Base-by-base conservation (phyloP, 1,140 invertebrate genomes). In the Bombus pascuorum region DNA sequence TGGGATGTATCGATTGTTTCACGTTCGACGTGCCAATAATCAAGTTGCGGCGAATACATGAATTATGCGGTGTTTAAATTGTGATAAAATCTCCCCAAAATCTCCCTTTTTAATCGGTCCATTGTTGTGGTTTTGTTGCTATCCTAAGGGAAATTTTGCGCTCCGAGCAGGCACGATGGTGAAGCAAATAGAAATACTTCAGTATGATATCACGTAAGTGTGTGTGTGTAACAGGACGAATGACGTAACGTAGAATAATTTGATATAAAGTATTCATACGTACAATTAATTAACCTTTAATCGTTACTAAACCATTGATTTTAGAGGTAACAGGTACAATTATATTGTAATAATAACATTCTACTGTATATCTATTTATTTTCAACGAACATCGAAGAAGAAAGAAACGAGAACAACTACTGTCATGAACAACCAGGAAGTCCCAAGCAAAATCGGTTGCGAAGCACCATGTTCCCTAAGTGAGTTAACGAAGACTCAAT, bases 401-500 rank as follows among this genome's bases (percentile, higher is more conserved):
- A 12, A 47, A 34, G 22, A 32, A 42, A 10, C 12, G 34, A 10
- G 53, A 28, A 72, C 47, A 44, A 53, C 65, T 4, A 68, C 28
- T 12, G 34, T 57, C 25, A 44, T 4, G 34, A 28, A 25, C n/a
- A 47, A 62, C 37, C 3, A 18, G 2, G 22, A 74, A 37, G 39
- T 82, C 25, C 28, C 70, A n/a, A 81, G 37, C n/a, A 81, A 57
- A 72, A 73, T 44, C 22, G 44, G 34, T 68, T n/a, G 59, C 28
- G 59, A 62, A 62, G 12, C 18, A n/a, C 22, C 3, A 62, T 73
- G 53, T 62, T 73, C 25, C 34, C n/a, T 44, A 74, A 73, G 22
- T 39, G 71, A 81, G 39, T 74, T 81, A 74, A 74, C n/a, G 53
- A 22, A 44, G 73, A 74, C 39, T 81, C 53, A 44, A 81, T 81